Conservation (phyloP, 2,888 invertebrate species). For the Callyntrura guangdongensis region DNA sequence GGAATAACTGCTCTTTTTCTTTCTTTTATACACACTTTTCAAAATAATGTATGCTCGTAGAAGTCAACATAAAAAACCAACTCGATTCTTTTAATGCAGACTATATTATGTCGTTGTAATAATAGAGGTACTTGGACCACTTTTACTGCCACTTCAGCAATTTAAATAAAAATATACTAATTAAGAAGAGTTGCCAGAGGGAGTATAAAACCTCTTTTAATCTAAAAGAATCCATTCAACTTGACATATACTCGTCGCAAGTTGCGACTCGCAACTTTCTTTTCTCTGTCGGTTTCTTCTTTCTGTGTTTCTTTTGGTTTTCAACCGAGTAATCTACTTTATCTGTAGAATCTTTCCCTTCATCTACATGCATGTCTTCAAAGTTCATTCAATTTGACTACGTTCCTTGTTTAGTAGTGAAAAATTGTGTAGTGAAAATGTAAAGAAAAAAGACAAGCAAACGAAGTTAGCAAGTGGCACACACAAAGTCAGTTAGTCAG, state of each 20-base stretch:
- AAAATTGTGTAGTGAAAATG: not conserved
- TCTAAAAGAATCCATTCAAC: constrained; percentile 21
- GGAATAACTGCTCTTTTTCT: not conserved
- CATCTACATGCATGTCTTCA: constrained; percentile 1
- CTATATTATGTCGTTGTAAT: not conserved
- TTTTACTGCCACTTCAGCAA: constrained; percentile 40
- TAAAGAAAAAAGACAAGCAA: not conserved
- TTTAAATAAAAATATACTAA: constrained; percentile 59
- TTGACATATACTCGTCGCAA: not conserved
- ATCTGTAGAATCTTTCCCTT: constrained; percentile 50
- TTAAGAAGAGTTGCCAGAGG: constrained; percentile 55
- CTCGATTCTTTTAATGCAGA: not conserved
- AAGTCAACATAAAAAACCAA: not conserved
- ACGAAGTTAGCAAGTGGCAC: not conserved
- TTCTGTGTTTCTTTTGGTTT: constrained; percentile 23
- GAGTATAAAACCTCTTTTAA: constrained; percentile 57
- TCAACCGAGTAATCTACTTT: constrained; percentile 57
- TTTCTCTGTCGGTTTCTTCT: not conserved
- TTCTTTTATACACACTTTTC: too few species aligned
- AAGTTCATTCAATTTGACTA: constrained; percentile 35
- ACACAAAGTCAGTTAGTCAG: too few species aligned
- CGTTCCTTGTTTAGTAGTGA: not conserved
- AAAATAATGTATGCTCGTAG: not conserved
- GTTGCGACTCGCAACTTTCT: not conserved
- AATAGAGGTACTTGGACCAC: not conserved